These are phyloP conservation scores for Oreochromis niloticus DNA, from an alignment of 2,113 vertebrate genomes.

Conservation along the genomic window DNA sequence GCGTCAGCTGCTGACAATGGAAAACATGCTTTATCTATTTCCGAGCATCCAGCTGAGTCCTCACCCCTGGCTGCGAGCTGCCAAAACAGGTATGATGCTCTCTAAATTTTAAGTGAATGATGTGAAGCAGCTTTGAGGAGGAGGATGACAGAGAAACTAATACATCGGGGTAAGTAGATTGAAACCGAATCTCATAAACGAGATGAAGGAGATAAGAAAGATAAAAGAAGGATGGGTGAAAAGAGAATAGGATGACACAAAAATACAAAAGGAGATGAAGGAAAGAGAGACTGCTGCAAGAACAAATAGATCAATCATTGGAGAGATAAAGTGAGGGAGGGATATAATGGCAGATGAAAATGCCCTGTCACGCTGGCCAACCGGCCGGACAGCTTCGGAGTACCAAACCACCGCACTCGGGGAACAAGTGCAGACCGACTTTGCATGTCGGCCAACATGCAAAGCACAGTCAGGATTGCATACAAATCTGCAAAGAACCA, in stretches of 20 bases:
- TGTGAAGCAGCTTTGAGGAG: neutral
- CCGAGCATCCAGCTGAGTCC: neutral
- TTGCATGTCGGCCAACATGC: constrained; percentile 34
- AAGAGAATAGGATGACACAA: neutral
- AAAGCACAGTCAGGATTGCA: neutral
- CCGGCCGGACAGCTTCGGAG: neutral
- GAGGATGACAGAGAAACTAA: neutral
- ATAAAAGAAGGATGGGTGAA: neutral
- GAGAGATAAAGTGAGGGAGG: neutral
- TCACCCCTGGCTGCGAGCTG: neutral
- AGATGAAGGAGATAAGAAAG: neutral
- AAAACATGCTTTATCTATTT: neutral
- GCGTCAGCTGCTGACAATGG: constrained; percentile 18
- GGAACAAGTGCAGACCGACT: neutral
- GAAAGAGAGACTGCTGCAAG: neutral
- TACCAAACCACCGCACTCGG: neutral
- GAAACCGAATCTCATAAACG: neutral
- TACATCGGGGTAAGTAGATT: neutral
- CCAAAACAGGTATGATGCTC: neutral
- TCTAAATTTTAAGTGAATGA: neutral
- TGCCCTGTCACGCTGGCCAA: neutral
- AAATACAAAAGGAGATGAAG: neutral
- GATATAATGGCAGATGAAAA: neutral
- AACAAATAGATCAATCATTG: neutral
- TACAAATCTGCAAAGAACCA: neutral